phyloP scores from a whole-genome alignment of 2,888 invertebrate species.

The Andrena marginata region DNA sequence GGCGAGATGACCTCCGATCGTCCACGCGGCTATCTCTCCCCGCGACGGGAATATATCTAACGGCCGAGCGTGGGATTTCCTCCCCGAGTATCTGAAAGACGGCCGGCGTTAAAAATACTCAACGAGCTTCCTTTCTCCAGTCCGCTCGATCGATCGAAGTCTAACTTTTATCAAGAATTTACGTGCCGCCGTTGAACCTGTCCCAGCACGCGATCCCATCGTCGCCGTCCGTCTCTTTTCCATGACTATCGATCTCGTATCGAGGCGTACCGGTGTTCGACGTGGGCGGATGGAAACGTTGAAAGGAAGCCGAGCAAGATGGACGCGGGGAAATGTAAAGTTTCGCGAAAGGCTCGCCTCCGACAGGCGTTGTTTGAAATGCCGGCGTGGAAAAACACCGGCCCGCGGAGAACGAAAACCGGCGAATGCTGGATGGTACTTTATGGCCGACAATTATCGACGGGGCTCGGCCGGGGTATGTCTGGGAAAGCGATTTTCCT shows the following conservation, averaged over 20 bases:
- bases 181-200: constrained; percentile 46
- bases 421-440: constrained; percentile 67
- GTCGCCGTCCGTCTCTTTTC: constrained; percentile 31
- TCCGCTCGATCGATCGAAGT: constrained; percentile 45
- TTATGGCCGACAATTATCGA: constrained; percentile 78
- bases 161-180: constrained; percentile 46
- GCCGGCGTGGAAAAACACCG: not conserved
- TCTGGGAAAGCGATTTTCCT: constrained; percentile 69
- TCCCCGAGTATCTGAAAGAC: constrained; percentile 34
- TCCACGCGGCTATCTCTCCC: constrained; percentile 4
- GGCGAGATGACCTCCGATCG: constrained; percentile 22
- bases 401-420: not conserved
- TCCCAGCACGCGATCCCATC: constrained; percentile 37
- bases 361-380: not conserved
- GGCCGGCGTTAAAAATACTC: constrained; percentile 49
- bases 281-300: not conserved
- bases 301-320: not conserved
- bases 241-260: constrained; percentile 42
- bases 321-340: constrained; percentile 5
- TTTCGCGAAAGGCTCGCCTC: too few species aligned
- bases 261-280: not conserved
- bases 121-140: constrained; percentile 20
- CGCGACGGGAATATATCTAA: constrained; percentile 24
- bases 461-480: constrained; percentile 49
- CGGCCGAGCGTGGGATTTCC: constrained; percentile 26